Evolutionary conservation across 2,888 invertebrate species (phyloP).

Genomic region (Achlya flavicornis): DNA sequence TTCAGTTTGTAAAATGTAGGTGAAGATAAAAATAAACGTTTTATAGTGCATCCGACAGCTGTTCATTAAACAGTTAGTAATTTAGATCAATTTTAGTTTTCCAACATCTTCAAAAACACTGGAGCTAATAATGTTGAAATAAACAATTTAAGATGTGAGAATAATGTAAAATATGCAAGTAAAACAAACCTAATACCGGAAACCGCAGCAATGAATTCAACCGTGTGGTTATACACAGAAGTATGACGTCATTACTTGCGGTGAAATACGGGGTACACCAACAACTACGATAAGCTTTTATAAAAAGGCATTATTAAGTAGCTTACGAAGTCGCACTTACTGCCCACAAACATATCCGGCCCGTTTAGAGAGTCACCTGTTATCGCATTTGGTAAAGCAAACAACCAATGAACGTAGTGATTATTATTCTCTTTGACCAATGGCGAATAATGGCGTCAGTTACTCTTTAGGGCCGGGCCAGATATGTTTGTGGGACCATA

Average conservation of each 20-base stretch:
- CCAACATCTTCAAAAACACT: not conserved
- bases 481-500: no score
- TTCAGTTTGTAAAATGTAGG: not conserved
- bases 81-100: not conserved
- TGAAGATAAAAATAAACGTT: not conserved
- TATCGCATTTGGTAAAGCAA: no score
- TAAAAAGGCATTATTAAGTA: not conserved
- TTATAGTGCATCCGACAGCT: not conserved
- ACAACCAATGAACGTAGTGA: no score
- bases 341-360: no score
- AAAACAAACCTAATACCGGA: conserved; percentile 5
- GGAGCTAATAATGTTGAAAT: not conserved
- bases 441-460: no score
- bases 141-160: not conserved
- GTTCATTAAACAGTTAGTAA: not conserved
- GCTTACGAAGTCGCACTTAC: no score
- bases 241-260: not conserved
- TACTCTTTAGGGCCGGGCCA: no score
- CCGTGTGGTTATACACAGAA: not conserved
- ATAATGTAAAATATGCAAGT: not conserved
- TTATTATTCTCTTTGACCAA: no score
- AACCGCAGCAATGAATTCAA: conserved; percentile 5
- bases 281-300: not conserved
- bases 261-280: not conserved
- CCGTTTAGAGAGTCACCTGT: no score